Conservation (phyloP, 23 tunicate species). For the Aplidium turbinatum region DNA sequence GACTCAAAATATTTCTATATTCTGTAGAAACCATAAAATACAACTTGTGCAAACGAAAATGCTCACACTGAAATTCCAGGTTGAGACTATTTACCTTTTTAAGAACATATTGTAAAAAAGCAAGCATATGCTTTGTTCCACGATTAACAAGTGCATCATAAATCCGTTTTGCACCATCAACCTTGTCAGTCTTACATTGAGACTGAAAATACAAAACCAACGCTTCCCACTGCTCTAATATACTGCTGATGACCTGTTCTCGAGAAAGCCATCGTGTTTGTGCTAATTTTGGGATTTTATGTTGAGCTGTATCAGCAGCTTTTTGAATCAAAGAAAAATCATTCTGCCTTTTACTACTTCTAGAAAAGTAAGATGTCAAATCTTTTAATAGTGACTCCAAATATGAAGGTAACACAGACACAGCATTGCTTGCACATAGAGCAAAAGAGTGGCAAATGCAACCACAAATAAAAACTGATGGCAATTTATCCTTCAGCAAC, state of each 20-base stretch:
- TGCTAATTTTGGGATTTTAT: background rate
- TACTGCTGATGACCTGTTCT: background rate
- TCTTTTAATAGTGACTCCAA: slow-evolving; percentile 4
- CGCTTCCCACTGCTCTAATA: background rate
- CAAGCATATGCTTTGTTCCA: background rate
- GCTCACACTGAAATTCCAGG: background rate
- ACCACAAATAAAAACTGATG: background rate
- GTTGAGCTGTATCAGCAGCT: background rate
- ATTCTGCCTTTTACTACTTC: slow-evolving; percentile 4
- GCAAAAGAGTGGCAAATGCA: background rate
- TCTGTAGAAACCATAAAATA: background rate
- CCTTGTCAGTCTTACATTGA: background rate
- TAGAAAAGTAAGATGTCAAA: slow-evolving; percentile 1
- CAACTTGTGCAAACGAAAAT: background rate
- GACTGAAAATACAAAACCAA: slow-evolving; percentile 10
- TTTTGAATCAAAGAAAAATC: slow-evolving; percentile 2
- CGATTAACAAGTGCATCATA: background rate
- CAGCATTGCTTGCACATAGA: slow-evolving; percentile 1
- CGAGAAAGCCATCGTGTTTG: background rate
- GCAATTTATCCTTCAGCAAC: no score
- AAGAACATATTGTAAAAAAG: background rate
- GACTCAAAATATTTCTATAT: background rate
- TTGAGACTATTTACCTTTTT: background rate
- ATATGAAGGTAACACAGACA: background rate
- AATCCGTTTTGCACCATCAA: background rate